Evolutionary conservation across 1,140 invertebrate species (phyloP).

Genomic region (Leptopilina boulardi): DNA sequence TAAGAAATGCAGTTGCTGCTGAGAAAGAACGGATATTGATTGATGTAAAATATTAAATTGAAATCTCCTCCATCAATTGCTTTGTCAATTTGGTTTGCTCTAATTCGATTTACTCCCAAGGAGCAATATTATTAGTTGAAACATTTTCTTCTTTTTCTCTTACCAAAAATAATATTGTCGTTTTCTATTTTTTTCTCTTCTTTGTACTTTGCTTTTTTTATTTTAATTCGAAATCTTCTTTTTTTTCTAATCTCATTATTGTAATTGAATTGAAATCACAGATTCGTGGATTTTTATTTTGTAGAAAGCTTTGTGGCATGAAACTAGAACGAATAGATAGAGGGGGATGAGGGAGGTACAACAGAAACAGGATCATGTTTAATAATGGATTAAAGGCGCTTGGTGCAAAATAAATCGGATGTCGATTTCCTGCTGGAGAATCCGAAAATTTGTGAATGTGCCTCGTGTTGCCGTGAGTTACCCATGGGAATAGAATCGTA

Average conservation of each 20-base stretch:
- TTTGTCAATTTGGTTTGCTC: neutral
- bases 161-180: no score
- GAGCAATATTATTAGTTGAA: neutral
- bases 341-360: neutral
- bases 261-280: no score
- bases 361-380: neutral
- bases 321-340: neutral
- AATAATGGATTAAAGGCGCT: neutral
- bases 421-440: slow-evolving; percentile 16
- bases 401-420: neutral
- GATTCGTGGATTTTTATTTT: no score
- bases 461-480: neutral
- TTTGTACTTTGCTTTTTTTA: no score
- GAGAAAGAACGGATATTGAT: slow-evolving; percentile 4
- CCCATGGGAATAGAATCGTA: slow-evolving; percentile 18
- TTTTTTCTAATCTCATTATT: no score
- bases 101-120: neutral
- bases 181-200: no score
- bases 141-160: no score
- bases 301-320: neutral
- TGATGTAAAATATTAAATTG: neutral
- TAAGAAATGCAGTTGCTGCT: neutral
- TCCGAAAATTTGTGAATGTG: neutral
- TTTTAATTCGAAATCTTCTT: no score
- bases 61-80: slow-evolving; percentile 9